phyloP scores from a whole-genome alignment of 1,140 invertebrate species.

The Scylla paramamosain region DNA sequence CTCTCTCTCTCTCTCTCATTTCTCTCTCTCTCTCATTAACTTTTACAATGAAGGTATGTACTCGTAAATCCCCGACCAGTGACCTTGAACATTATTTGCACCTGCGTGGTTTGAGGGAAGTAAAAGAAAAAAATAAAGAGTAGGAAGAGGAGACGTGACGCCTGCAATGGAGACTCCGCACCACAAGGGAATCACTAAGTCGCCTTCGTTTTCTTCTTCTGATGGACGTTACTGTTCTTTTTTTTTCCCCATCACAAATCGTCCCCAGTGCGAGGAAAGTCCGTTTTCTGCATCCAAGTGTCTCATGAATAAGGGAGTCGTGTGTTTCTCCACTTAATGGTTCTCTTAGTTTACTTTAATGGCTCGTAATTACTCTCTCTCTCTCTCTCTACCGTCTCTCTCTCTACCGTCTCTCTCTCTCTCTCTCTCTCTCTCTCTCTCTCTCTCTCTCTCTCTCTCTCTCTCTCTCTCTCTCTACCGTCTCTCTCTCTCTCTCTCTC shows the following conservation, averaged over 20 bases:
- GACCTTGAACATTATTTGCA: no score
- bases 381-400: background rate
- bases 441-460: background rate
- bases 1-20: no score
- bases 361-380: slow-evolving; percentile 21
- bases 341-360: slow-evolving; percentile 14
- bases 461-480: no score
- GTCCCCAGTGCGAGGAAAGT: background rate
- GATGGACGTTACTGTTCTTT: background rate
- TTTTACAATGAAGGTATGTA: no score
- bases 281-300: background rate
- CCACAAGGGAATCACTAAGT: no score
- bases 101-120: no score
- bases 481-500: no score
- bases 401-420: no score
- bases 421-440: background rate
- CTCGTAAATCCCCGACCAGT: no score
- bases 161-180: no score
- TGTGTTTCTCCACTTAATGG: slow-evolving; percentile 22
- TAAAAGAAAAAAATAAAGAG: no score
- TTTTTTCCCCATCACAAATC: background rate
- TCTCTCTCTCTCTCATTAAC: background rate
- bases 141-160: no score
- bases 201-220: background rate
- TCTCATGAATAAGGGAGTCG: slow-evolving; percentile 13